A percentile compares a stretch with the other conserved stretches of the same genome.
Conservation (phyloP, 2,113 vertebrate species). For the Rutilus rutilus region DNA sequence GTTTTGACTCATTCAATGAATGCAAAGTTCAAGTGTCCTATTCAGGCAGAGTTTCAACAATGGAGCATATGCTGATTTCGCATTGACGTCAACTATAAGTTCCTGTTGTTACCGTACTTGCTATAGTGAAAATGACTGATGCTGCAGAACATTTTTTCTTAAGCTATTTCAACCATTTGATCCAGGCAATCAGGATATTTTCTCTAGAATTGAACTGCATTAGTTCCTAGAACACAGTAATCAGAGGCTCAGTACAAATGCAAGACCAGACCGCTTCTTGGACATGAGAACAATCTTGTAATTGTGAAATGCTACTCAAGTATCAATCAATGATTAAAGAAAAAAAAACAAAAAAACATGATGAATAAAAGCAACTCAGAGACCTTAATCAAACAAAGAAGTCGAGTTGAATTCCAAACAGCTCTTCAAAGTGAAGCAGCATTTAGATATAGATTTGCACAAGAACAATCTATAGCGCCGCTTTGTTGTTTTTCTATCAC, state of each 20-base stretch:
- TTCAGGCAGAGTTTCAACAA: not conserved
- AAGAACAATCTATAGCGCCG: constrained; percentile 74
- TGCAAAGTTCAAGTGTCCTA: not conserved
- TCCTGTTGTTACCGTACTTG: not conserved
- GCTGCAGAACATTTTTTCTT: not conserved
- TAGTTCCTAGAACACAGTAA: constrained; percentile 35
- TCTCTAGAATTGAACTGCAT: constrained; percentile 13
- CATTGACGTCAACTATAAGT: no score
- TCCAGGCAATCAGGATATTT: constrained; percentile 29
- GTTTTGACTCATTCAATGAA: constrained; percentile 39
- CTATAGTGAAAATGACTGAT: constrained; percentile 11
- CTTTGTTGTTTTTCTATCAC: constrained; percentile 70
- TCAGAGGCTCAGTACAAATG: constrained; percentile 11
- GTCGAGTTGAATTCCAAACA: constrained; percentile 73
- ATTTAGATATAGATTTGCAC: constrained; percentile 75
- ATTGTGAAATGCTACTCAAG: constrained; percentile 44
- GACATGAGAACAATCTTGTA: constrained; percentile 35
- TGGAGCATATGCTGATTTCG: not conserved
- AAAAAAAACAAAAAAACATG: constrained; percentile 51
- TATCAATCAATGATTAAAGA: constrained; percentile 45
- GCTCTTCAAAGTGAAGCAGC: constrained; percentile 77
- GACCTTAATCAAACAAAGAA: constrained; percentile 71
- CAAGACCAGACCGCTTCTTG: constrained; percentile 22
- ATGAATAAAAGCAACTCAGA: constrained; percentile 67
- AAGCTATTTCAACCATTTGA: constrained; percentile 28